Percentiles rank a stretch among this genome's conserved stretches.
Evolutionary conservation across 37 sponge, comb jelly and placozoan species (phyloP).

Genomic region (Crambe crambe): DNA sequence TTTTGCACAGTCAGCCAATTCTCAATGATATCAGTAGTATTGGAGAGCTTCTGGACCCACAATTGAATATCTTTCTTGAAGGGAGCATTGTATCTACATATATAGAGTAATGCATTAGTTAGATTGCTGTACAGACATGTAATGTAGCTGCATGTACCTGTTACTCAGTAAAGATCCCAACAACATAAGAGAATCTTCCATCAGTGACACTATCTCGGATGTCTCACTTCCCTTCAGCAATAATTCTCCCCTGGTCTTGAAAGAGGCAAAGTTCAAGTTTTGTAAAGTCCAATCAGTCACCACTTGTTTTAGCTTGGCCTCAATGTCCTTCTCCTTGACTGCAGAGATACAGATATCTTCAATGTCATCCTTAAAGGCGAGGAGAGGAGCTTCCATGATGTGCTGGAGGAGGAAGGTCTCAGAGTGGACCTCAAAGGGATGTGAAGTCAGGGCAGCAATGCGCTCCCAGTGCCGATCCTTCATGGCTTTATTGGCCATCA

Average conservation of each 20-base stretch:
- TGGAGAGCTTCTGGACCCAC: slow-evolving; percentile 97
- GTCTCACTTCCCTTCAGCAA: slow-evolving; percentile 92
- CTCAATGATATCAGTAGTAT: slow-evolving; percentile 97
- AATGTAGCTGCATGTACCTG: slow-evolving; percentile 35
- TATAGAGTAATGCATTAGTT: neutral
- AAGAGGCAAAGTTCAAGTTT: slow-evolving; percentile 67
- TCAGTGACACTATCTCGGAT: slow-evolving; percentile 84
- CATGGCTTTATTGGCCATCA: slow-evolving; percentile 95
- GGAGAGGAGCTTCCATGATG: slow-evolving; percentile 96
- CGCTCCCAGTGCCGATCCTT: slow-evolving; percentile 95
- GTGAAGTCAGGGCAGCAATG: slow-evolving; percentile 69
- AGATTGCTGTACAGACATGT: too few species aligned
- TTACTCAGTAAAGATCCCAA: slow-evolving; percentile 98
- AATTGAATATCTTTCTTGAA: slow-evolving; percentile 91
- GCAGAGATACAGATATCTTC: slow-evolving; percentile 97
- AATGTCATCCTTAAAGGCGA: slow-evolving; percentile 90
- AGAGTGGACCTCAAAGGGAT: slow-evolving; percentile 87
- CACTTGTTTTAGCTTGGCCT: slow-evolving; percentile 92
- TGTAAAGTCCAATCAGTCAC: slow-evolving; percentile 89
- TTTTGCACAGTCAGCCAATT: slow-evolving; percentile 98
- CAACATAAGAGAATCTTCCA: slow-evolving; percentile 99
- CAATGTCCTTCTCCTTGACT: slow-evolving; percentile 99
- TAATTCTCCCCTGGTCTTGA: slow-evolving; percentile 94
- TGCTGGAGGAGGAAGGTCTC: slow-evolving; percentile 87
- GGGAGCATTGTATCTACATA: slow-evolving; percentile 89